Evolutionary conservation across 2,113 vertebrate species (phyloP).

Genomic region (Myotis brandtii): DNA sequence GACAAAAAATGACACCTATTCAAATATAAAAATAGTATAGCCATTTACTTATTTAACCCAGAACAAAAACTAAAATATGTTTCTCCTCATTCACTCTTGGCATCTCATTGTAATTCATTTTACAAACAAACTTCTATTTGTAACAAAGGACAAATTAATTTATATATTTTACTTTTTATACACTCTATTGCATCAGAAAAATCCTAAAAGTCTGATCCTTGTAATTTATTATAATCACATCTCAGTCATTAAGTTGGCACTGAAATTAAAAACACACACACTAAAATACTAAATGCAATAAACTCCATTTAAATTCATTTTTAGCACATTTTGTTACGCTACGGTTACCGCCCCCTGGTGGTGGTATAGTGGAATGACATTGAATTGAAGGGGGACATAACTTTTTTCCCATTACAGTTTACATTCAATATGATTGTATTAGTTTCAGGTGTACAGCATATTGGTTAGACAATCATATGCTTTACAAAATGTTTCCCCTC

Average conservation of each 20-base stretch:
- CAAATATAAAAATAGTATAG: neutral
- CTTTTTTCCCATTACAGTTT: neutral
- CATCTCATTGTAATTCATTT: conserved; percentile 39
- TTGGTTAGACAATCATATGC: neutral
- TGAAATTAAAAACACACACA: neutral
- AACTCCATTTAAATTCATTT: neutral
- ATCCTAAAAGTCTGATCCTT: neutral
- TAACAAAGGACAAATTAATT: conserved; percentile 11
- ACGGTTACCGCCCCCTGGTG: conserved; percentile 30
- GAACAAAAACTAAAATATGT: neutral
- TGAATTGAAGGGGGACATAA: neutral
- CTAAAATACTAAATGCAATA: conserved; percentile 10
- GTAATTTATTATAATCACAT: neutral
- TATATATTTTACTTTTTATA: conserved; percentile 21
- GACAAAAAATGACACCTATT: neutral
- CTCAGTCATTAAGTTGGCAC: conserved; percentile 38
- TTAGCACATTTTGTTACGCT: neutral
- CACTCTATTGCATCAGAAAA: conserved; percentile 13
- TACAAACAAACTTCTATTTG: conserved; percentile 54
- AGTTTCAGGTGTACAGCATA: neutral
- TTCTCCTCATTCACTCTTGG: conserved; percentile 30
- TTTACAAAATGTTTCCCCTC: neutral
- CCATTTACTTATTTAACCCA: conserved; percentile 35
- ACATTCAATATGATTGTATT: neutral
- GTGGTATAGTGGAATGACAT: neutral